Evolutionary conservation across 2,113 vertebrate species (phyloP).

Genomic region (Apaloderma vittatum): DNA sequence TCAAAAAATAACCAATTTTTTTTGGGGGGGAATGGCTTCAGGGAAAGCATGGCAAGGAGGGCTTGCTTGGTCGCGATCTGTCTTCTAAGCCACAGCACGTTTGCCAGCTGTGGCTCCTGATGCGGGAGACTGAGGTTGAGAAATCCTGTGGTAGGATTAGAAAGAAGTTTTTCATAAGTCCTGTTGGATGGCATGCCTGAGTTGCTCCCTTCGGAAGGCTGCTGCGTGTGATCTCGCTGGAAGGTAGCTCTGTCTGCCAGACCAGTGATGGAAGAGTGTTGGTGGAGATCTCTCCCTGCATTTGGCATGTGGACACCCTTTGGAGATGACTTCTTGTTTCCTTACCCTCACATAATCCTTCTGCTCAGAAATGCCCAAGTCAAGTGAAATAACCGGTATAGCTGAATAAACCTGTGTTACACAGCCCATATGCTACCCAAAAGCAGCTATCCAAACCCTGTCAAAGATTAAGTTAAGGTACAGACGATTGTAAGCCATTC

Average conservation of each 20-base stretch:
- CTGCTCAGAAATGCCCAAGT: not conserved
- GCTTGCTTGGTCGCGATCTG: rapidly evolving
- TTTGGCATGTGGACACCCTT: not conserved
- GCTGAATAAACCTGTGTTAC: not conserved
- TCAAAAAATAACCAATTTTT: not conserved
- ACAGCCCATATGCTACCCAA: not conserved
- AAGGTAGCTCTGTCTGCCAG: not conserved
- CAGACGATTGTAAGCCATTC: constrained; percentile 11
- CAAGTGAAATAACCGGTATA: not conserved
- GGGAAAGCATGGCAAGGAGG: not conserved
- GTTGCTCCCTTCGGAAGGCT: not conserved
- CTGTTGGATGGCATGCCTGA: rapidly evolving
- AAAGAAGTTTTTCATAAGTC: not conserved
- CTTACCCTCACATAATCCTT: rapidly evolving
- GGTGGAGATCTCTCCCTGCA: not conserved
- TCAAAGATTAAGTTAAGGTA: not conserved
- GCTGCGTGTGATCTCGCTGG: not conserved
- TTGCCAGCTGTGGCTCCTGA: rapidly evolving
- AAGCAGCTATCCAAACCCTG: not conserved
- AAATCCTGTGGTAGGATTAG: not conserved
- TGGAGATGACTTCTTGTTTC: not conserved
- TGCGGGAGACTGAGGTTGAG: not conserved
- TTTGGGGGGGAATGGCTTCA: rapidly evolving
- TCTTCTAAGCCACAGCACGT: rapidly evolving
- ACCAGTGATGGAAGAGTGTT: rapidly evolving